These are phyloP conservation scores for Macaca nemestrina DNA, from an alignment of 2,113 vertebrate species.

Conservation along the genomic window DNA sequence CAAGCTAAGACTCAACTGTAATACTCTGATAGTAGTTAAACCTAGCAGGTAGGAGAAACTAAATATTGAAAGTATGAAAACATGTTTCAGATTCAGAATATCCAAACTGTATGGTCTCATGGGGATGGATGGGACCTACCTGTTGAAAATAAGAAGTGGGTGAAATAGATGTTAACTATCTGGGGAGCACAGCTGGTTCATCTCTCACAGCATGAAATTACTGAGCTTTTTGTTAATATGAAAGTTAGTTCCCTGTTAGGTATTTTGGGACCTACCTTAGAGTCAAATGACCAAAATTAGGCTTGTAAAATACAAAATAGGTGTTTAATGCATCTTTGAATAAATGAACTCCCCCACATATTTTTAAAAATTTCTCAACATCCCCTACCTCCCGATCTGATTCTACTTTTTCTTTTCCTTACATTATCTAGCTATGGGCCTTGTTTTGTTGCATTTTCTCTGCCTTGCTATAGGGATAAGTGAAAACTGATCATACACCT, in stretches of 20 bases:
- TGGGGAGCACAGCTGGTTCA: not conserved
- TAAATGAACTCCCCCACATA: not conserved
- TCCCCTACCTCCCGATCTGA: not conserved
- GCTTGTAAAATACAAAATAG: not conserved
- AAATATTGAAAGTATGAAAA: not conserved
- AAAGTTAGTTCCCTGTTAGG: not conserved
- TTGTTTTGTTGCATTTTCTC: not conserved
- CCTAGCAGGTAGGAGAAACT: not conserved
- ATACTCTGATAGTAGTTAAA: not conserved
- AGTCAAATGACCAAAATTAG: not conserved
- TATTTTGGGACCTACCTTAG: not conserved
- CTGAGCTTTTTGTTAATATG: slow-evolving; percentile 2
- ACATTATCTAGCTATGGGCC: not conserved
- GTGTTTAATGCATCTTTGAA: not conserved
- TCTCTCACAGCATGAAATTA: not conserved
- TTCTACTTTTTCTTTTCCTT: not conserved
- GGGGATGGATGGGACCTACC: not conserved
- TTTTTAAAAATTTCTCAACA: not conserved
- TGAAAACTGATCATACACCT: not conserved
- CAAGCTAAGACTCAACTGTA: not conserved
- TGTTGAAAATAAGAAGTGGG: not conserved
- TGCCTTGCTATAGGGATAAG: not conserved
- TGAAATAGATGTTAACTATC: not conserved
- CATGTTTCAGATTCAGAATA: not conserved
- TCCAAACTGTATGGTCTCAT: not conserved